A percentile compares a stretch with the other conserved stretches of the same genome.
These are phyloP conservation scores for Lytechinus variegatus DNA, from an alignment of 35 echinoderm and acorn worm species.

Conservation along the genomic window DNA sequence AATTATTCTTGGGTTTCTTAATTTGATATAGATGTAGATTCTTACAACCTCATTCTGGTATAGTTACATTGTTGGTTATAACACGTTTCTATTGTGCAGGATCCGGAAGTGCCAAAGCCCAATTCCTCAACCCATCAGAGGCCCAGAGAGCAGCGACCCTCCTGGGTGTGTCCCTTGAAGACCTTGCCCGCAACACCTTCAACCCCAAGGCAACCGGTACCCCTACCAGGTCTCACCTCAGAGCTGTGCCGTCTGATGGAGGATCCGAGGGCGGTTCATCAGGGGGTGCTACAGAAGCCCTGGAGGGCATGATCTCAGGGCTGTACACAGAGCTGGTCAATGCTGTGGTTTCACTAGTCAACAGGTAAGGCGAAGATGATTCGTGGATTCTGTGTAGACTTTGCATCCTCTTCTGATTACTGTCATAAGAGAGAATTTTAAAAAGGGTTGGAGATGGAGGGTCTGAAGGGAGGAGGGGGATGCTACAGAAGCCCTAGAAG, in stretches of 20 bases:
- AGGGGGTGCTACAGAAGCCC: constrained; percentile 64
- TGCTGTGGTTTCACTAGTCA: constrained; percentile 87
- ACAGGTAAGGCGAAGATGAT: constrained; percentile 59
- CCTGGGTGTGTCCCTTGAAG: constrained; percentile 77
- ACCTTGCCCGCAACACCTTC: constrained; percentile 83
- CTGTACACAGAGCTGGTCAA: constrained; percentile 93
- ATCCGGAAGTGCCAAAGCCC: constrained; percentile 73
- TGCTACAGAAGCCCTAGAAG: constrained; percentile 74
- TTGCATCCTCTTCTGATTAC: no score
- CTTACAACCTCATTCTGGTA: no score
- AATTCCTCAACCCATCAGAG: constrained; percentile 82
- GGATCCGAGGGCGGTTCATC: constrained; percentile 53
- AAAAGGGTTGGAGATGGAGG: no score
- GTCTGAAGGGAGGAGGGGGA: constrained; percentile 23
- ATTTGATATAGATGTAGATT: no score
- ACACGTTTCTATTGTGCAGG: constrained; percentile 22
- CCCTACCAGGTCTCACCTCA: constrained; percentile 64
- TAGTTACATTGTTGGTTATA: no score
- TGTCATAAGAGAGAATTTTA: no score
- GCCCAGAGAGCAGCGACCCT: constrained; percentile 86
- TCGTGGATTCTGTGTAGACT: neutral
- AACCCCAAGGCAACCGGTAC: constrained; percentile 71
- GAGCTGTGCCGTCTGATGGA: constrained; percentile 46
- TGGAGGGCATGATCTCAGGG: constrained; percentile 91
- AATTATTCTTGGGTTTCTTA: no score